Percentiles rank a stretch among this genome's conserved stretches.
phyloP scores from a whole-genome alignment of 1,140 invertebrate genomes.

The Rhopalosiphum padi region DNA sequence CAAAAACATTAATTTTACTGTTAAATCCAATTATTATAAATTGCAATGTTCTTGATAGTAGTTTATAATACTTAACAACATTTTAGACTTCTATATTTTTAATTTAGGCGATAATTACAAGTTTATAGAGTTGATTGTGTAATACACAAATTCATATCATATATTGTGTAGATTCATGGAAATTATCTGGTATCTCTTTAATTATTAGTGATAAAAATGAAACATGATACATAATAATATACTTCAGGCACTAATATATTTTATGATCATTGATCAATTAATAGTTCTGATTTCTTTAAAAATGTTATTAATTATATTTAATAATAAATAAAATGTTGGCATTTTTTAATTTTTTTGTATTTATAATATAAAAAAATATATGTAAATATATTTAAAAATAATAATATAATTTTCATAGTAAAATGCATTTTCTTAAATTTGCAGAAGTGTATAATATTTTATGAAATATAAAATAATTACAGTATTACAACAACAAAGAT shows the following conservation, averaged over 20 bases:
- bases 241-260: not conserved
- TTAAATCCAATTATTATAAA: not conserved
- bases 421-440: not conserved
- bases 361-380: no score
- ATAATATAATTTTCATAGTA: not conserved
- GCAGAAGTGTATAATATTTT: not conserved
- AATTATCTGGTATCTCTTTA: not conserved
- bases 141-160: not conserved
- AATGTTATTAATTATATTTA: not conserved
- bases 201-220: conserved; percentile 14
- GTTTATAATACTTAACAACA: not conserved
- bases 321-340: not conserved
- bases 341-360: not conserved
- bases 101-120: not conserved
- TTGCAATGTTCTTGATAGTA: not conserved
- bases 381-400: not conserved
- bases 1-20: not conserved
- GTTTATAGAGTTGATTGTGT: not conserved
- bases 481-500: not conserved
- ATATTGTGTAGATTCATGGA: not conserved
- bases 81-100: not conserved
- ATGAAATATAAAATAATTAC: not conserved
- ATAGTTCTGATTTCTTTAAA: not conserved
- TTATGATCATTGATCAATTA: not conserved
- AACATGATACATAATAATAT: not conserved